Evolutionary conservation across 2,113 vertebrate species (phyloP), one percentile per base, ranked within the genome.

Genomic region (Pollachius pollachius): DNA sequence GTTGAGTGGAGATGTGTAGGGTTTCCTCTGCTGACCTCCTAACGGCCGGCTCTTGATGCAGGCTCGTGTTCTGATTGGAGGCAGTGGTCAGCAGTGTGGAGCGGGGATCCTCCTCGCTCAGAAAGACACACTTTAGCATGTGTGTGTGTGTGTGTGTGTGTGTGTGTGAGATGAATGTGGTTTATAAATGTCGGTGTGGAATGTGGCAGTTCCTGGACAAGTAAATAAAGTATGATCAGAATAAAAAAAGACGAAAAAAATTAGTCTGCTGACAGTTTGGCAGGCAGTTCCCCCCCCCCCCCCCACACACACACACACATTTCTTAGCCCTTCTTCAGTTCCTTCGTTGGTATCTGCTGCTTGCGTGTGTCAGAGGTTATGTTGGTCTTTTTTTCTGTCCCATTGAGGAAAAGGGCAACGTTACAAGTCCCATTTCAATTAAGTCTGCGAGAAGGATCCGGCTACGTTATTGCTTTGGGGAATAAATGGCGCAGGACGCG

Each of bases 341-440:
- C 73, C 74, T 74, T 48, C 13, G 17, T 89, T 88, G 83, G 78
- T 65, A 75, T 84, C 90, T 86, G 84, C 81, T 92, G 84, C 84
- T 87, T 69, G 81, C 81, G 83, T 85, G 84, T 88, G 90, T 93
- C 91, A 92, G 85, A 94, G 90, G 87, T 93, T 90, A 90, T 87
- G 88, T 57, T n/a, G 3, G 17, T 57, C n/a, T 57, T 48, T 48
- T 90, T 91, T 86, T 87, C 87, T 81, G 84, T 92, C 88, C 85
- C 82, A 76, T 64, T 2, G 80, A 81, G 79, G 81, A 89, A 85
- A 90, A 91, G 89, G 81, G 80, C 65, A 11, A 89, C 80, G 85
- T 90, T 91, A 83, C 92, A 88, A 93, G 89, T 92, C 91, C 85
- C 84, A 69, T 92, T 94, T 94, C 91, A 91, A 92, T 95, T 92